phyloP scores from a whole-genome alignment of 2,113 vertebrate genomes.

The Trematocara variabile region DNA sequence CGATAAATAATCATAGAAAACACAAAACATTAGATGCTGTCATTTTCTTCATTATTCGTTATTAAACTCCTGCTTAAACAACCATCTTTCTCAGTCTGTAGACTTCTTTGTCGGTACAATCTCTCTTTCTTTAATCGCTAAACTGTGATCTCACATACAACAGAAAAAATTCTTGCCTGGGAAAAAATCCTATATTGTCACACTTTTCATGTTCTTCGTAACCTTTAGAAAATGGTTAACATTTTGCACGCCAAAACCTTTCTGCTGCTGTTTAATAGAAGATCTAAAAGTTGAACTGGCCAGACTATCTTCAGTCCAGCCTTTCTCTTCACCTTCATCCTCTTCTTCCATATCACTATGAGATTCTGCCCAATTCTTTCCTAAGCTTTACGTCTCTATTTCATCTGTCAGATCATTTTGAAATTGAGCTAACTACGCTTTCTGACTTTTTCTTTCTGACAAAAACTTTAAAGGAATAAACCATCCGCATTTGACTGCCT shows the following conservation, averaged over 20 bases:
- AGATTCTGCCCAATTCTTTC: neutral
- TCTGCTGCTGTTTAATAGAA: neutral
- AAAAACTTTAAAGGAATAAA: neutral
- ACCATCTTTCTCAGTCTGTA: too few relatives aligned
- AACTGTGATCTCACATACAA: too few relatives aligned
- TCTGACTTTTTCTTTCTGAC: neutral
- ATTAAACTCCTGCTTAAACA: too few relatives aligned
- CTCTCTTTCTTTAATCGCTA: too few relatives aligned
- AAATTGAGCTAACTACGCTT: neutral
- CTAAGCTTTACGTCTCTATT: neutral
- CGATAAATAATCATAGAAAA: too few relatives aligned
- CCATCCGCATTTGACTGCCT: neutral
- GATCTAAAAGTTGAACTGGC: neutral
- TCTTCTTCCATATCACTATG: neutral
- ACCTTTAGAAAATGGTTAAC: neutral
- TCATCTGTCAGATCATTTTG: neutral
- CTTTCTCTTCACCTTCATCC: neutral
- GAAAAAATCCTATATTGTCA: too few relatives aligned
- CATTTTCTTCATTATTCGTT: too few relatives aligned
- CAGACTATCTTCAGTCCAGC: neutral
- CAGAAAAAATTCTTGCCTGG: too few relatives aligned
- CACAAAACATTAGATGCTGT: too few relatives aligned
- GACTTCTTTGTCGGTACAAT: too few relatives aligned
- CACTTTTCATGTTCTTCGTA: too few relatives aligned
- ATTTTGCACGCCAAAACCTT: neutral